Base-by-base conservation (phyloP, 2,888 invertebrate genomes). In the Dioctria rufipes region DNA sequence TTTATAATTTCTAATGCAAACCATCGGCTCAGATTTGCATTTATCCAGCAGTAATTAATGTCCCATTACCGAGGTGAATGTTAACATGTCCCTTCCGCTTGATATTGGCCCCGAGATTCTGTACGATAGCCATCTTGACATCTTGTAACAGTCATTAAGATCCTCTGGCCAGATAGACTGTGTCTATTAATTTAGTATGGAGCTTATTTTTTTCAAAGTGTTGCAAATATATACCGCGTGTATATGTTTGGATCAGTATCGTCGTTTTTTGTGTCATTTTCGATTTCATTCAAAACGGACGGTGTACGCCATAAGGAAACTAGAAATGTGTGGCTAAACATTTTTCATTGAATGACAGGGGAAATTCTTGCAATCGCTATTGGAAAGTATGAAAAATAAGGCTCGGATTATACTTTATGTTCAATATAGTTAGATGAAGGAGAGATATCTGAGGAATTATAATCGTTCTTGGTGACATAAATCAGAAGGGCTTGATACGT, bases 131-230 rank as follows among this genome's bases (percentile, higher is more conserved):
- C 63, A 78, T 78, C 78, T 78, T 78, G 78, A 78, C 78, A 78
- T 78, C 78, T 78, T 78, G 78, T 78, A 78, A 43, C 65, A 78
- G 78, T 78, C 78, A 78, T 78, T 78, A 78, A 78, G 78, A 78
- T 78, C 65, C 63, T 78, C 51, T 39, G 51, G 51, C 51, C 6
- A 65, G 78, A 78, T 78, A 78, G 65, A 6, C 5, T 61, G 61
- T 61, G 61, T 75, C 75, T 75, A 75, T 75, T 75, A 75, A 75
- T 75, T 75, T 75, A 75, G 75, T 75, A 58, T 43, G 75, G 46
- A 40, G 60, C 46, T 42, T 58, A 40, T 73, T 42, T 75, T 63
- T 8, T 63, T 63, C n/a, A 11, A 58, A 58, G 58, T 58, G 2
- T 58, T 58, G 58, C 58, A 58, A 13, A 58, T 25, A 25, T 25